Evolutionary conservation across 1,140 invertebrate genomes (phyloP), one percentile per base, ranked within the genome.

Genomic region (Zaprionus kolodkinae): DNA sequence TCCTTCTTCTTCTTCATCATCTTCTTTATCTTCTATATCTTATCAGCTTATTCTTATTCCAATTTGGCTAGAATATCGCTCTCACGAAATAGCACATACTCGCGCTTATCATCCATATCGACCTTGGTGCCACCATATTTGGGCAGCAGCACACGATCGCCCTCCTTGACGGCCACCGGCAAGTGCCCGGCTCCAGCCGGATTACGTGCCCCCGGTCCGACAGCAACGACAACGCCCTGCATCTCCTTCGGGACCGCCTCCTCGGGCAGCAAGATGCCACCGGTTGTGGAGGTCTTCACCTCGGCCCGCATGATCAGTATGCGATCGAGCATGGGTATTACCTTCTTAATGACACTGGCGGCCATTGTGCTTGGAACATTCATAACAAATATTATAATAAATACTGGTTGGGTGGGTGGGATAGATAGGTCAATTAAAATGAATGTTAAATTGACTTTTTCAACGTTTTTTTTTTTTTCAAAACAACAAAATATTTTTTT

Each of bases 61-160:
- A 98, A 94, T 93, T 99, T 99, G 43, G 98, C 99, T 69, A 99
- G 94, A 92, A 99, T 98, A 92, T 99, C 99, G 63, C 96, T 94
- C 94, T 99, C 99, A 91, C 97, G 95, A 94, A 98, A 99, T 35
- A 99, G 94, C 82, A 97, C 97, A 81, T 97, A 99, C 93, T 99
- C 98, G 91, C 96, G 96, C 36, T 94, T 94, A 70, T 96, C 96
- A 78, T 96, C 96, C 60, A 96, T 91, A 79, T 96, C 94, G 11
- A 95, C 88, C 94, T 99, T 99, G 60, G 98, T 99, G 75, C 99
- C 99, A 72, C 99, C 99, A 93, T 99, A 99, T 93, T 99, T 99
- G 0, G 99, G 99, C 17, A 99, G 94, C 62, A 99, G 93, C 2
- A 99, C 98, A 79, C 95, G 95, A 93, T 99, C 99, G 21, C 99